phyloP scores from a whole-genome alignment of 1,140 invertebrate species.

The Brachionus angularis region DNA sequence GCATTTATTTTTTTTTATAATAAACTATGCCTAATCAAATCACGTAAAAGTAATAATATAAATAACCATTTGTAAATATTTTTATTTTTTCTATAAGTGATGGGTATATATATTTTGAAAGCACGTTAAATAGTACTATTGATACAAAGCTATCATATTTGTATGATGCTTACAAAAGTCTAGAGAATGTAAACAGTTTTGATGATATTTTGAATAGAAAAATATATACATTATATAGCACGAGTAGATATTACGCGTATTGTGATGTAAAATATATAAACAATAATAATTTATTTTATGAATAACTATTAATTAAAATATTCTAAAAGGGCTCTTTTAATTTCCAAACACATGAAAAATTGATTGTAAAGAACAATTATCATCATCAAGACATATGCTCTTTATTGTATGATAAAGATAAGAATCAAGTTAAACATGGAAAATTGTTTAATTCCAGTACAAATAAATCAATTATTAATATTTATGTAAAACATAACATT shows the following conservation, averaged over 20 bases:
- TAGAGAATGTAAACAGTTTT: background rate
- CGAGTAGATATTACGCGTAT: slow-evolving; percentile 3
- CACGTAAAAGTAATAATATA: no score
- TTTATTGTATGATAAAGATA: background rate
- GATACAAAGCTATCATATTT: background rate
- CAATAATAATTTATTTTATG: background rate
- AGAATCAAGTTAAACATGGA: background rate
- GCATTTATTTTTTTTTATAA: no score
- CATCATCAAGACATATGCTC: background rate
- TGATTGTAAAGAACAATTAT: background rate
- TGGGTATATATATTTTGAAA: background rate
- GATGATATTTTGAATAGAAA: background rate
- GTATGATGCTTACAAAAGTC: slow-evolving; percentile 10
- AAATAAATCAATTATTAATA: no score
- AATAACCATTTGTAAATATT: no score
- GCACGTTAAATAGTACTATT: background rate
- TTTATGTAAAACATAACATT: no score
- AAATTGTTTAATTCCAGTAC: no score
- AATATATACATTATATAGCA: slow-evolving; percentile 11
- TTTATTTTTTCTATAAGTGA: background rate
- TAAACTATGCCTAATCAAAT: no score
- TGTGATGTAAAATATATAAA: slow-evolving; percentile 31
- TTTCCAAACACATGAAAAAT: slow-evolving; percentile 1
- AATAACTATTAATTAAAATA: no score
- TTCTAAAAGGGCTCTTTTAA: slow-evolving; percentile 19